Conservation (phyloP, 1,140 invertebrate genomes). For the Agraylea sexmaculata region DNA sequence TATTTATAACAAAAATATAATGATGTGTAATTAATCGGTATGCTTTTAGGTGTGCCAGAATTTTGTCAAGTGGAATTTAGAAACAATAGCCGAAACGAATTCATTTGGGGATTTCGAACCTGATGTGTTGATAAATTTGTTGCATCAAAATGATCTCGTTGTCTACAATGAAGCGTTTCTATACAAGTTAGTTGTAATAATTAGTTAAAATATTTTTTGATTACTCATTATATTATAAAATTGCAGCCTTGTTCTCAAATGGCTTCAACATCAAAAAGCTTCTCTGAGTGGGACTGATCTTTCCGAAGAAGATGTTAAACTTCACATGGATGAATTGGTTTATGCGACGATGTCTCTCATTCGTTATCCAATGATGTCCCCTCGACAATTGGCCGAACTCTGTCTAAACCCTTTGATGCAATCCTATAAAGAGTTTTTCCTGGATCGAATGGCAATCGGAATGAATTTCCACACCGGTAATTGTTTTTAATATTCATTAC, state of each 20-base stretch:
- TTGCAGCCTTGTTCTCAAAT: conserved; percentile 57
- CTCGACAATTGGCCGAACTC: conserved; percentile 67
- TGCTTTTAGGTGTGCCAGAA: conserved; percentile 58
- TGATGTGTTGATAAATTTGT: conserved; percentile 62
- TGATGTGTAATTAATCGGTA: too few species aligned
- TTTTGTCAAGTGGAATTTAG: conserved; percentile 88
- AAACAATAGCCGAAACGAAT: conserved; percentile 61
- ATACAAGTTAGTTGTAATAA: conserved; percentile 42
- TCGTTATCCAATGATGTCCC: conserved; percentile 88
- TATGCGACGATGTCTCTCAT: conserved; percentile 63
- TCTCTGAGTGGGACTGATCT: conserved; percentile 36
- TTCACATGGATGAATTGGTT: conserved; percentile 54
- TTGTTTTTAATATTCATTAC: conserved; percentile 17
- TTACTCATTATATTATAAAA: neutral
- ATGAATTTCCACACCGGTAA: conserved; percentile 78
- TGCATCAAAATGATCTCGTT: conserved; percentile 80
- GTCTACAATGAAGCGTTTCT: conserved; percentile 79
- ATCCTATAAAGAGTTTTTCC: conserved; percentile 77
- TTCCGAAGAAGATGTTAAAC: conserved; percentile 37
- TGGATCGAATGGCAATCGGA: conserved; percentile 75
- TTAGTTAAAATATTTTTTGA: neutral
- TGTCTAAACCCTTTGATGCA: conserved; percentile 64
- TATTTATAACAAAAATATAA: too few species aligned
- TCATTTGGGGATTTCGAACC: conserved; percentile 77
- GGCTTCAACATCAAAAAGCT: conserved; percentile 56